Base-by-base conservation (phyloP, 2,888 invertebrate species). In the Parasteatoda lunata region DNA sequence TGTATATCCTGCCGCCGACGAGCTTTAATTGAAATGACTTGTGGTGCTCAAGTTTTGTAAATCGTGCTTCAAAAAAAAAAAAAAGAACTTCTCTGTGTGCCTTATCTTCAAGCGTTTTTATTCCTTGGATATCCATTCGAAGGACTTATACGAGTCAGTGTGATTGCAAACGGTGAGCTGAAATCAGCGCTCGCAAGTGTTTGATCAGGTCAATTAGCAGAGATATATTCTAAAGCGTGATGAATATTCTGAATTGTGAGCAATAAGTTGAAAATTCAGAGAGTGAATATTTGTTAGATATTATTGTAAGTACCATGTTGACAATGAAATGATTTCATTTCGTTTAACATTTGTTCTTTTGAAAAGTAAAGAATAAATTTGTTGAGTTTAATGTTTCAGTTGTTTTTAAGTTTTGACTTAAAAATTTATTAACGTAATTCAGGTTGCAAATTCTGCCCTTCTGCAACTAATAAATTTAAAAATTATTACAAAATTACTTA, bases 31-130 rank as follows among this genome's bases (percentile, higher is more conserved):
- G 80, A 82, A 82, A 87, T 64, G 80, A 80, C 75, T 78, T 77
- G 86, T 87, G 86, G 86, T 87, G 86, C 86, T 87, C 86, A 87
- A 87, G 76, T 87, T 87, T 87, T 87, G 86, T 87, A 87, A 66
- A 81, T 66, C 68, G 70, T 87, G 82, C 82, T 87, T 87, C 86
- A 77, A 81, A 30, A 30, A 30, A 81, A 30, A 30, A 30, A 30
- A 30, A 30, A 71, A 68, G 80, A 86, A 80, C 80, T 82, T 77
- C 71, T 87, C 51, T 59, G 86, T 87, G 86, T 87, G 86, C 86
- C 86, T 87, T 87, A 87, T 87, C 86, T 87, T 82, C 86, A 82
- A 82, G 54, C 69, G 86, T 87, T 87, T 85, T 82, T 87, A 82
- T 64, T 81, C 77, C 49, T 59, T 85, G 78, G 71, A 71, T 75